A percentile compares a stretch with the other conserved stretches of the same genome.
Conservation (phyloP, 2,797 vertebrate species). For the Carduelis carduelis region DNA sequence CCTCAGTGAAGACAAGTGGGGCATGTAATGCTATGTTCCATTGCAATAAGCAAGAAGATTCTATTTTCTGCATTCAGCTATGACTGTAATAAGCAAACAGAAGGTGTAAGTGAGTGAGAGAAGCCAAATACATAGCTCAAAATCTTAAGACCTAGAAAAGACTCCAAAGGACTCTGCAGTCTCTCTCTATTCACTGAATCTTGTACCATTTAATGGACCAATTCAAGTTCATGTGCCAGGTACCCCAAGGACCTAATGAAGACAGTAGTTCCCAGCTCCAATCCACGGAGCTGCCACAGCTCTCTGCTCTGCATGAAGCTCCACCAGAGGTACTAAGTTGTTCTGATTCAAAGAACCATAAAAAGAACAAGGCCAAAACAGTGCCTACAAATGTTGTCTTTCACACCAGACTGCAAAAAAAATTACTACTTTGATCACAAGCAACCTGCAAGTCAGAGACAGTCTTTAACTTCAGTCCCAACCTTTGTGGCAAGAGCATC, state of each 20-base stretch:
- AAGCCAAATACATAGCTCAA: neutral
- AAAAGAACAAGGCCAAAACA: neutral
- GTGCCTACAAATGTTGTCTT: neutral
- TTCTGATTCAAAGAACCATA: neutral
- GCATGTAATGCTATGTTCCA: accelerated
- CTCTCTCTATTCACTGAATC: neutral
- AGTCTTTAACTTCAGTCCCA: neutral
- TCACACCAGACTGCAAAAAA: neutral
- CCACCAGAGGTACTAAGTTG: neutral
- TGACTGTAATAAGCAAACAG: neutral
- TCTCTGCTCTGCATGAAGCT: neutral
- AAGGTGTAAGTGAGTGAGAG: neutral
- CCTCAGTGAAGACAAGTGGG: neutral
- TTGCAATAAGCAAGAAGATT: neutral
- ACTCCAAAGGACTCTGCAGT: neutral
- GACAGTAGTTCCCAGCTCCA: neutral
- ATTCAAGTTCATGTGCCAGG: neutral
- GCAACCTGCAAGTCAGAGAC: neutral
- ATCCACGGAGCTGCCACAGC: neutral
- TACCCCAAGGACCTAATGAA: neutral
- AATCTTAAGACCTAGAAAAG: neutral
- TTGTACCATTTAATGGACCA: neutral
- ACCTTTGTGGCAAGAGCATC: neutral
- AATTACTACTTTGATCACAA: neutral
- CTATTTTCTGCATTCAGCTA: neutral